These are phyloP conservation scores for Mesorhabditis belari DNA, from an alignment of 2,888 invertebrate species.

Conservation along the genomic window DNA sequence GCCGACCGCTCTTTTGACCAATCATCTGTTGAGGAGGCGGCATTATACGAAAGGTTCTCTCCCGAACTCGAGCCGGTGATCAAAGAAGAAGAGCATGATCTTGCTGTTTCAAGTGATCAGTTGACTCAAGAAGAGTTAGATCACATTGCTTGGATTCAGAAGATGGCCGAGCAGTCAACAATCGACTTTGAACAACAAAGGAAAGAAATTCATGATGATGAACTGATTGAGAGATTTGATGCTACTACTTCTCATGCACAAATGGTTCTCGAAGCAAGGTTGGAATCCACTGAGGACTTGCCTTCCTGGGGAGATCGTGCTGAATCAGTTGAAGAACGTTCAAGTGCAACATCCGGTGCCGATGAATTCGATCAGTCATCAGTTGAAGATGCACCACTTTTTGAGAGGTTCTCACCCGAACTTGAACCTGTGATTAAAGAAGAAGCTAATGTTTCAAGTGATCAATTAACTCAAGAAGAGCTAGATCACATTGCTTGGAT, in stretches of 20 bases:
- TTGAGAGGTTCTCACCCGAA: conserved; percentile 1
- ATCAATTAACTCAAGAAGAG: conserved; percentile 20
- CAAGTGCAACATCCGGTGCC: conserved; percentile 6
- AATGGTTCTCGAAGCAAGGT: neutral
- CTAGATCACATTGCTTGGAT: conserved; percentile 16
- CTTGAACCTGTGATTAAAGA: conserved; percentile 3
- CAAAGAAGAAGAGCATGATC: neutral
- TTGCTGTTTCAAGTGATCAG: too few relatives aligned
- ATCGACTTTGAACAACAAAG: conserved; percentile 1
- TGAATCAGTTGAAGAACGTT: conserved; percentile 1
- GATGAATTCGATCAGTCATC: conserved; percentile 4
- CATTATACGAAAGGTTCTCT: neutral
- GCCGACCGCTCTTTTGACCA: conserved; percentile 3
- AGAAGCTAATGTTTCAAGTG: conserved; percentile 2
- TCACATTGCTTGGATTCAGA: conserved; percentile 22
- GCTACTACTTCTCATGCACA: neutral
- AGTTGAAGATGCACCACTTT: neutral
- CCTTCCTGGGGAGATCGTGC: neutral
- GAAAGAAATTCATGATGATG: neutral
- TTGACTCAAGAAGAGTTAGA: conserved; percentile 28
- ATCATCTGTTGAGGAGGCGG: neutral
- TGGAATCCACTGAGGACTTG: conserved; percentile 3
- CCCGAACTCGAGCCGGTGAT: neutral
- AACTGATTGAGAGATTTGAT: neutral
- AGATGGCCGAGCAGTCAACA: conserved; percentile 14